A percentile compares a stretch with the other conserved stretches of the same genome.
These are phyloP conservation scores for Pangasius krempfi DNA, from an alignment of 2,797 vertebrate species.

Conservation along the genomic window DNA sequence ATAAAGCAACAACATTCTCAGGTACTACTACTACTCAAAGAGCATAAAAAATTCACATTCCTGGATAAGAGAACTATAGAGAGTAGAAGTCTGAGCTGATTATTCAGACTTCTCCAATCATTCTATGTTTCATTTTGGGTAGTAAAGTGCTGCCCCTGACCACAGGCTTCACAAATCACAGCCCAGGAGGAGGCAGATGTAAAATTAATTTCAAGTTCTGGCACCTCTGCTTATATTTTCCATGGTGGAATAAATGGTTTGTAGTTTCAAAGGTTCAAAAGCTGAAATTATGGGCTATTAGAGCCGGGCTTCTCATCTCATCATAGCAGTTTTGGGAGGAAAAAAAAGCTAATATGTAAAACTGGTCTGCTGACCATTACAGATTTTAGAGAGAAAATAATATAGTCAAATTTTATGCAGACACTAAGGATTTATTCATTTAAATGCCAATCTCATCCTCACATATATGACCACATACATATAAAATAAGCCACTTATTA, in stretches of 20 bases:
- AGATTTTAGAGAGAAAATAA: background rate
- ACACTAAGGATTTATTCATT: background rate
- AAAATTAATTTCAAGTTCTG: background rate
- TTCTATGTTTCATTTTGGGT: background rate
- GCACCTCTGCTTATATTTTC: conserved; percentile 16
- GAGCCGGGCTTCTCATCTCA: background rate
- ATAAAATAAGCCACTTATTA: background rate
- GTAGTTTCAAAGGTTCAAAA: background rate
- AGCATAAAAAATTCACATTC: background rate
- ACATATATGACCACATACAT: background rate
- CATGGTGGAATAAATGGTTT: background rate
- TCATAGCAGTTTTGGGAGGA: background rate
- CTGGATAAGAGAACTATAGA: background rate
- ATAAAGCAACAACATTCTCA: background rate
- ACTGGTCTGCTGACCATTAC: background rate
- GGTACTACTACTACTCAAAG: background rate
- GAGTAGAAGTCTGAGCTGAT: background rate
- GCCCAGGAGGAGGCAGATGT: background rate
- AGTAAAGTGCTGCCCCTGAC: background rate
- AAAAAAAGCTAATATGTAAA: background rate
- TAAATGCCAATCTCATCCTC: background rate
- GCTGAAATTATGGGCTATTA: background rate
- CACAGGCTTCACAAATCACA: background rate
- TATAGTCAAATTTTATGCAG: too few species aligned
- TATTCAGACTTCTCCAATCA: background rate